phyloP scores from a whole-genome alignment of 2,888 invertebrate species.

The Xylota sylvarum region DNA sequence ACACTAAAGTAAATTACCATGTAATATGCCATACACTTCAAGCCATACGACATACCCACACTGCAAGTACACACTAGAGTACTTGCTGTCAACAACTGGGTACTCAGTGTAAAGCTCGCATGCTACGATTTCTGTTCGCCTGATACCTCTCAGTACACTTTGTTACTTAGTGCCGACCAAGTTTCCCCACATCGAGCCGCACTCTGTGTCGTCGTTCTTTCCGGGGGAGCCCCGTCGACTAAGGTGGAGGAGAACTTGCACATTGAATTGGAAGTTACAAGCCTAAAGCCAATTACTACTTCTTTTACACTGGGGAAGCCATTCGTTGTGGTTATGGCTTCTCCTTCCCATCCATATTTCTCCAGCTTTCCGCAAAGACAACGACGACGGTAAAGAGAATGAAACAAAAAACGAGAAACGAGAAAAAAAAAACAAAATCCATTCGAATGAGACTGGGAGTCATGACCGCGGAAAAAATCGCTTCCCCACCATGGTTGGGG shows the following conservation, averaged over 20 bases:
- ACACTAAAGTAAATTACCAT: constrained; percentile 57
- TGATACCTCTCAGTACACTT: constrained; percentile 85
- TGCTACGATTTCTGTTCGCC: constrained; percentile 82
- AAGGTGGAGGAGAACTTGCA: constrained; percentile 51
- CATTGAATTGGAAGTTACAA: constrained; percentile 44
- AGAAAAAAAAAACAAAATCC: constrained; percentile 21
- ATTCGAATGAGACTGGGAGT: constrained; percentile 55
- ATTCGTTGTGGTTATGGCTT: neutral
- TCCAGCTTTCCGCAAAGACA: constrained; percentile 36
- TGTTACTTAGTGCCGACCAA: constrained; percentile 82
- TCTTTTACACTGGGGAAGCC: constrained; percentile 37
- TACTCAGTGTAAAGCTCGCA: constrained; percentile 84
- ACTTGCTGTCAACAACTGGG: constrained; percentile 77
- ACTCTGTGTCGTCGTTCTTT: constrained; percentile 36
- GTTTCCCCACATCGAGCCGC: constrained; percentile 69
- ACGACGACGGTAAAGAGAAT: neutral
- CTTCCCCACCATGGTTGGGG: constrained; percentile 40
- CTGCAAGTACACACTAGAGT: constrained; percentile 70
- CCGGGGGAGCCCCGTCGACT: constrained; percentile 36
- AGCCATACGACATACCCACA: constrained; percentile 36
- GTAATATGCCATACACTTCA: constrained; percentile 51
- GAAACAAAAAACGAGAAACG: constrained; percentile 13
- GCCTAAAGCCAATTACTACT: constrained; percentile 33
- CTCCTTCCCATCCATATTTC: constrained; percentile 41
- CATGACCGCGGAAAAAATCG: constrained; percentile 61